Base-by-base conservation (phyloP, 2,888 invertebrate genomes). In the Neelides folsomi region DNA sequence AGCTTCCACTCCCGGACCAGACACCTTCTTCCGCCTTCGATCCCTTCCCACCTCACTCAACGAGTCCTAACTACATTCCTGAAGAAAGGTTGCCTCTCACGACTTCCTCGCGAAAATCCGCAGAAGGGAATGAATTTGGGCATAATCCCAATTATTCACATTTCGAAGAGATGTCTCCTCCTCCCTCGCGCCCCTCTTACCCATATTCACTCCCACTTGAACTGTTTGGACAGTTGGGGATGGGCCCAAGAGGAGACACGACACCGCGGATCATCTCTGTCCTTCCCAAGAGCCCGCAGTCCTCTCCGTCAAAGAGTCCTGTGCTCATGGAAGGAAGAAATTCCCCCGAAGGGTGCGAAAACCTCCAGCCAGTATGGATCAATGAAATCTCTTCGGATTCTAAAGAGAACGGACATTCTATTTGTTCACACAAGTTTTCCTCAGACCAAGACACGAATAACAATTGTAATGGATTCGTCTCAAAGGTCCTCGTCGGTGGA, bases 331-430 rank as follows among this genome's bases (percentile, higher is more conserved):
- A 60, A 55, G 63, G 60, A 42, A 47, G 63, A 39, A 59, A 60
- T 49, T 62, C 62, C 36, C 63, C 63, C 10, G 63, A 63, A 56
- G 63, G 63, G 27, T 62, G 62, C 56, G 63, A 63, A 48, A 57
- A 43, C 49, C 42, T 35, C 13, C 41, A 42, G 27, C 51, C 47
- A 19, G 46, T 51, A 19, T 53, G 58, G 54, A 56, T 56, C 54
- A 58, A 60, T 53, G 58, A 57, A 53, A 52, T 53, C 47, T 50
- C 53, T 40, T 49, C 52, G 49, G 51, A 53, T 46, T 47, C 54
- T 16, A 52, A 56, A 34, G 52, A 51, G 34, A 56, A 56, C 51
- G 38, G 13, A 13, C n/a, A 38, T 9, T 13, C n/a, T 38, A 38
- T n/a, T 38, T n/a, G 38, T 38, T 13, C n/a, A 38, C 13, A 38